phyloP scores from a whole-genome alignment of 2,113 vertebrate genomes.

The Hyperopisus bebe region DNA sequence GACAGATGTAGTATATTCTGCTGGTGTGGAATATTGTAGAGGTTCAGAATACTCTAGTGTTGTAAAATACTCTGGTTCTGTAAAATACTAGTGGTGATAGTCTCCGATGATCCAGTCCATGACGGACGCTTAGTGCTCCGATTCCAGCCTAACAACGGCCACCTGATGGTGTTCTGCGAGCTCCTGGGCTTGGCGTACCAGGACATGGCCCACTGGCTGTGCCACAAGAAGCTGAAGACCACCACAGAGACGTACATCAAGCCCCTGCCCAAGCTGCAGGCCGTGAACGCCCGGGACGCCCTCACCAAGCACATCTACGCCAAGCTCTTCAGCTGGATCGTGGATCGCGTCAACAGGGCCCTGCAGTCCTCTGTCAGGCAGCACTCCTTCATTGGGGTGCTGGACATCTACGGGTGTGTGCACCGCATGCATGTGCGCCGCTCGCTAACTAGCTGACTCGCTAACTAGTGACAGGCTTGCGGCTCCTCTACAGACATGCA shows the following conservation, averaged over 20 bases:
- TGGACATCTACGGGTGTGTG: constrained; percentile 93
- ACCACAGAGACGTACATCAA: constrained; percentile 92
- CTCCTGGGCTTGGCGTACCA: constrained; percentile 89
- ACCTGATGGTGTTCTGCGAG: constrained; percentile 84
- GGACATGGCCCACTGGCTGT: constrained; percentile 97
- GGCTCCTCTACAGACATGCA: background rate
- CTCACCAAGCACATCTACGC: constrained; percentile 96
- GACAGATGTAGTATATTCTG: background rate
- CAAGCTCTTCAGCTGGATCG: constrained; percentile 96
- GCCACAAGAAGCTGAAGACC: constrained; percentile 89
- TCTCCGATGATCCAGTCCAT: background rate
- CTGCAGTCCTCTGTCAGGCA: constrained; percentile 82
- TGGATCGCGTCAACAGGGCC: constrained; percentile 88
- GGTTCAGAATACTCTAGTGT: background rate
- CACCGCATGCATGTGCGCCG: background rate
- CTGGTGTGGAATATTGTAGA: background rate
- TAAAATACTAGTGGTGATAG: background rate
- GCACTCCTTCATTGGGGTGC: constrained; percentile 93
- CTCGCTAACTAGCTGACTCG: too few relatives aligned
- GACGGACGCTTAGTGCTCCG: background rate
- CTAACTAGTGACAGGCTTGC: too few relatives aligned
- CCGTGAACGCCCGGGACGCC: constrained; percentile 88
- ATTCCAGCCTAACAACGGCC: constrained; percentile 77
- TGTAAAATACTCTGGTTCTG: background rate
- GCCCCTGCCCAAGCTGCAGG: constrained; percentile 83